Evolutionary conservation across 2,888 invertebrate genomes (phyloP), one percentile per base, ranked within the genome.

Genomic region (Pycnomerus fuliginosus): DNA sequence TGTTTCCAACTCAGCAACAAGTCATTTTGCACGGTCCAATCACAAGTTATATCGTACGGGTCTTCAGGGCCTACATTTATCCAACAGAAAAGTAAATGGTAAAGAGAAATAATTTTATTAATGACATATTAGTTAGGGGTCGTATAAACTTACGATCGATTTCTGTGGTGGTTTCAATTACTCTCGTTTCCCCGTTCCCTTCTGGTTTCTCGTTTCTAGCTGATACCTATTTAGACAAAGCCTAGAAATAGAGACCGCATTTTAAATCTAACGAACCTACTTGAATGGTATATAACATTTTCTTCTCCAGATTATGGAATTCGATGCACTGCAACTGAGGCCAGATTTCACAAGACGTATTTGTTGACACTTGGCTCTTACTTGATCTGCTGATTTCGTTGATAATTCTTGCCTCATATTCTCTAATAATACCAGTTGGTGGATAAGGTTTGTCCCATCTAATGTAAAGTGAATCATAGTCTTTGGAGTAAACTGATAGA

Each of bases 1-100:
- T 67, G 67, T 22, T 48, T 50, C 66, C 65, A 66, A 13, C 40
- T 41, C n/a, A 66, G 8, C n/a, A 38, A 39, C 29, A 67, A 39
- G 32, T 55, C 46, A 31, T 65, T 55, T 5, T 55, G 36, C n/a
- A 55, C 34, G 28, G 49, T 57, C 65, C 63, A 65, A 2, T n/a
- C 30, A 3, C 39, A 16, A 1, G 17, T 41, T 3, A 63, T 4
- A 23, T 58, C 49, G 32, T 52, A 42, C 12, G 62, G 60, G 11
- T 44, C 23, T 16, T 56, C 44, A 3, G 66, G 57, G 20, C 5
- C 64, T 65, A 45, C 22, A 52, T 56, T 14, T n/a, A 20, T 10
- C 10, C 7, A 1, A 34, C 7, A 24, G 10, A 16, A 1, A 35
- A 5, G 2, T 7, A 23, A 22, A 11, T 34, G 5, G 17, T 1